phyloP scores from a whole-genome alignment of 2,113 vertebrate species.

The Rhynchopsitta pachyrhyncha region DNA sequence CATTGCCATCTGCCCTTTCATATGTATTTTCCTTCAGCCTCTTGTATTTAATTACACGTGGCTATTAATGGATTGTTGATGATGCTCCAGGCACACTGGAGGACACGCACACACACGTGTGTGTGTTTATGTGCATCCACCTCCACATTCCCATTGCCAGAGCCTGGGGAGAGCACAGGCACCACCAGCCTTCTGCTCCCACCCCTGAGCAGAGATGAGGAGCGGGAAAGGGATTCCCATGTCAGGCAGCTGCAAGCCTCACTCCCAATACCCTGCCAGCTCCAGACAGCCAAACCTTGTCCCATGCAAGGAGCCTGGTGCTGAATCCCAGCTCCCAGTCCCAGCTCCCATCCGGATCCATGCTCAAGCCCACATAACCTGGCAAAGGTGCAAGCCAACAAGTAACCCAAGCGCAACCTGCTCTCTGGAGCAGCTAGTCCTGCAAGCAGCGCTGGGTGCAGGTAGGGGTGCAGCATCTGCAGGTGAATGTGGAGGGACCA shows the following conservation, averaged over 20 bases:
- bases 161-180: neutral
- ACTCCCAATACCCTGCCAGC: neutral
- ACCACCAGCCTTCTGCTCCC: neutral
- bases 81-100: neutral
- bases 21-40: conserved; percentile 40
- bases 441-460: neutral
- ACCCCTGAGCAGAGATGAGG: neutral
- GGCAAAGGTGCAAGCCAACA: neutral
- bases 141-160: neutral
- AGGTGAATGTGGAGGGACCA: rapidly evolving
- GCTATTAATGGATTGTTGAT: conserved; percentile 65
- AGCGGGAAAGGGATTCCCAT: neutral
- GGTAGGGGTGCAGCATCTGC: neutral
- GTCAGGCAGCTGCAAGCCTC: neutral
- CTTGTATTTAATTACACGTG: conserved; percentile 55
- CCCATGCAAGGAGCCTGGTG: neutral
- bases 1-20: conserved; percentile 43
- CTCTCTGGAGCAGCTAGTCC: neutral
- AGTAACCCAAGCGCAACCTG: neutral
- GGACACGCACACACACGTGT: neutral
- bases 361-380: neutral
- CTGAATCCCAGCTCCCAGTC: neutral
- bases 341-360: neutral
- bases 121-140: rapidly evolving
- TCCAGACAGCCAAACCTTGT: neutral